Conservation (phyloP, 2,113 vertebrate species). For the Eptatretus burgeri region DNA sequence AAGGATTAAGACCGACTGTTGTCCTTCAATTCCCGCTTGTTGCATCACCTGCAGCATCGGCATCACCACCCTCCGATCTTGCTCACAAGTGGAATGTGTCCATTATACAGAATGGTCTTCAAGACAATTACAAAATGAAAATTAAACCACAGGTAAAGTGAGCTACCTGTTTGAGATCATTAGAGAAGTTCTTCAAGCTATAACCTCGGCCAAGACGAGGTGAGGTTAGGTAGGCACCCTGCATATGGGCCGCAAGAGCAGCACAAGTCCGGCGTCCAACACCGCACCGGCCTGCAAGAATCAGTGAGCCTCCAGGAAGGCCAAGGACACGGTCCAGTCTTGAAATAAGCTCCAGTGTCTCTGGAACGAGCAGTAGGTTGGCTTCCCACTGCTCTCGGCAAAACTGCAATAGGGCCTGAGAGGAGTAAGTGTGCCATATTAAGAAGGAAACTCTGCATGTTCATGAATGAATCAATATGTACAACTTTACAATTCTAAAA, state of each 20-base stretch:
- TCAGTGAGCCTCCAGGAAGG: constrained; percentile 54
- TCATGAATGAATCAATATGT: too few species aligned
- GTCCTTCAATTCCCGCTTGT: constrained; percentile 49
- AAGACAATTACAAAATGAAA: not conserved
- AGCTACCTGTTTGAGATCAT: constrained; percentile 45
- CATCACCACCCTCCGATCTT: not conserved
- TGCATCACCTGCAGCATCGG: constrained; percentile 38
- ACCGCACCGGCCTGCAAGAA: constrained; percentile 60
- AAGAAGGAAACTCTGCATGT: too few species aligned
- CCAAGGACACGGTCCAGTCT: constrained; percentile 58
- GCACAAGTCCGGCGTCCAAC: constrained; percentile 58
- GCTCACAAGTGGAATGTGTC: not conserved
- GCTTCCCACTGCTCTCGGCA: constrained; percentile 51
- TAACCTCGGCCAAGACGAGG: constrained; percentile 69
- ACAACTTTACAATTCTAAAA: too few species aligned
- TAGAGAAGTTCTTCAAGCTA: constrained; percentile 57
- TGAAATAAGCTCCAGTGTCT: constrained; percentile 53
- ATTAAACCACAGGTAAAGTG: not conserved
- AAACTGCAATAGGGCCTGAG: constrained; percentile 56
- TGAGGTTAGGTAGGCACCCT: constrained; percentile 38
- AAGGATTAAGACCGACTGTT: constrained; percentile 52
- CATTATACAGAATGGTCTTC: not conserved
- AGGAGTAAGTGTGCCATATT: not conserved
- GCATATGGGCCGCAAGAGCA: constrained; percentile 65
- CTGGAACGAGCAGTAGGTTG: constrained; percentile 60